These are phyloP conservation scores for Agonopterix alstromeriana DNA, from an alignment of 2,888 invertebrate genomes.

Conservation along the genomic window DNA sequence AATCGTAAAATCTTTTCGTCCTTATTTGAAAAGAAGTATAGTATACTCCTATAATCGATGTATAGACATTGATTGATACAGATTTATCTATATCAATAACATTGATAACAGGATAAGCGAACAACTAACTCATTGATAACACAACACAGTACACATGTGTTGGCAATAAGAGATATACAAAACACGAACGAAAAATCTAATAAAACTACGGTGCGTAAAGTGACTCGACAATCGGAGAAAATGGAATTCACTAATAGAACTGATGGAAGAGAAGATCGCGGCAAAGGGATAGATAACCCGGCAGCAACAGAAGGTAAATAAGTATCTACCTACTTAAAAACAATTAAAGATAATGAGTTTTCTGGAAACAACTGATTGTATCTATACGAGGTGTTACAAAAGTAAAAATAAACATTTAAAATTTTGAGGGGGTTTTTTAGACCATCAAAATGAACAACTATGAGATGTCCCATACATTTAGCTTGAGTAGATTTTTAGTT, in stretches of 20 bases:
- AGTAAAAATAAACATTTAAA: no score
- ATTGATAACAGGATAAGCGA: slow-evolving; percentile 18
- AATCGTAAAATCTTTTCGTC: no score
- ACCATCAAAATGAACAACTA: no score
- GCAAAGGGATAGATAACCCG: slow-evolving; percentile 41
- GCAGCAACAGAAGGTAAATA: slow-evolving; percentile 43
- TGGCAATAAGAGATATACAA: slow-evolving; percentile 38
- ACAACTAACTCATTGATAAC: slow-evolving; percentile 26
- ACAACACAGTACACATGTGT: slow-evolving; percentile 30
- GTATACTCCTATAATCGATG: background rate
- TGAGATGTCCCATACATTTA: no score
- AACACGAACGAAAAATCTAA: background rate
- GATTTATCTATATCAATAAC: slow-evolving; percentile 23
- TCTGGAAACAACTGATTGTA: no score
- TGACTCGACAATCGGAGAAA: background rate
- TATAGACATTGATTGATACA: slow-evolving; percentile 5
- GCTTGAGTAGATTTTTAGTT: no score
- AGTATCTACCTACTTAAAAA: no score
- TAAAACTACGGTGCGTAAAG: background rate
- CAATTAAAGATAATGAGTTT: no score
- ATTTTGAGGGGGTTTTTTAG: no score
- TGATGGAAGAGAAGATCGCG: background rate
- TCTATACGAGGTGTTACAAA: no score
- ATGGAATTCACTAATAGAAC: background rate
- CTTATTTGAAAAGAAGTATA: no score